Conservation (phyloP, 1,140 invertebrate genomes). For the Cyphomyrmex costatus region DNA sequence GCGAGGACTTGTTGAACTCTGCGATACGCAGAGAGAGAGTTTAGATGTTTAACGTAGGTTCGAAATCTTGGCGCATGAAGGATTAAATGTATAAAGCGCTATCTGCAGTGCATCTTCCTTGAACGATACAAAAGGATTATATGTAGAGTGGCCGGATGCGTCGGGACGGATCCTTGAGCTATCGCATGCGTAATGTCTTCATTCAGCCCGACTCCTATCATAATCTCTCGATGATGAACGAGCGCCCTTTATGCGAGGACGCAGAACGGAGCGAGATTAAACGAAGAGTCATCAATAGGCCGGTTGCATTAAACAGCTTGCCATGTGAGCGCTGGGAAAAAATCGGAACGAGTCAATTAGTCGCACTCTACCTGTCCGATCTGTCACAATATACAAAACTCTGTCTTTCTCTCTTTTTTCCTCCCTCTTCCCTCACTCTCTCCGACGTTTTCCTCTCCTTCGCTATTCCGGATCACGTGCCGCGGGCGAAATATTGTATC, state of each 20-base stretch:
- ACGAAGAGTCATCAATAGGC: conserved; percentile 80
- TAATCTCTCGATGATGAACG: conserved; percentile 84
- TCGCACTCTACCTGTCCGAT: conserved; percentile 39
- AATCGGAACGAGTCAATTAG: conserved; percentile 71
- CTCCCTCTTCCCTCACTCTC: not conserved
- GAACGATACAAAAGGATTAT: conserved; percentile 63
- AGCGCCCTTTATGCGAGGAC: conserved; percentile 81
- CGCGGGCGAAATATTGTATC: conserved; percentile 41
- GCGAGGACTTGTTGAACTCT: not conserved
- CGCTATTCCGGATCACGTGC: conserved; percentile 42
- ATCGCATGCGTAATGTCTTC: conserved; percentile 83
- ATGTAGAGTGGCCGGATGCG: conserved; percentile 57
- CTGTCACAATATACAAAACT: conserved; percentile 63
- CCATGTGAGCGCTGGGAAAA: conserved; percentile 19
- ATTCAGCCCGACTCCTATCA: conserved; percentile 82
- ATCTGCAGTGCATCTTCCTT: not conserved
- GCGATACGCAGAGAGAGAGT: too few species aligned
- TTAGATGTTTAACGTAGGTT: not conserved
- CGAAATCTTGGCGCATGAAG: not conserved
- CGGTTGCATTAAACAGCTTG: conserved; percentile 54
- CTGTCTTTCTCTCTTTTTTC: not conserved
- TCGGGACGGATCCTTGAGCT: conserved; percentile 78
- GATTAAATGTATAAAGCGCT: conserved; percentile 42
- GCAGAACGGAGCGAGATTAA: conserved; percentile 80
- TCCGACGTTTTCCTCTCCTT: not conserved